A percentile compares a stretch with the other conserved stretches of the same genome.
These are phyloP conservation scores for Spongilla lacustris DNA, from an alignment of 37 sponge, comb jelly and placozoan species.

Conservation along the genomic window DNA sequence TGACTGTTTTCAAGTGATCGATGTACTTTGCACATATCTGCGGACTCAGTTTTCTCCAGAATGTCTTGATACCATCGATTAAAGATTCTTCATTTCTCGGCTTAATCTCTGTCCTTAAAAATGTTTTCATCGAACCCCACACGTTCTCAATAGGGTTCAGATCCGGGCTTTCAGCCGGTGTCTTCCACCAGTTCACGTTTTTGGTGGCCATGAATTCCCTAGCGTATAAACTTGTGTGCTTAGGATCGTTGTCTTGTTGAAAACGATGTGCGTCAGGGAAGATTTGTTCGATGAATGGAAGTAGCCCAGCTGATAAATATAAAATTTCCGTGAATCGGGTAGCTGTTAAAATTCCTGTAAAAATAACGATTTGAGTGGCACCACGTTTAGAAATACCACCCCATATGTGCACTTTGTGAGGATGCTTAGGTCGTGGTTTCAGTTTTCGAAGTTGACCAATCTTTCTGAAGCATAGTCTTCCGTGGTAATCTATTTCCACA, in stretches of 20 bases:
- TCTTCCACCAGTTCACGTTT: conserved; percentile 8
- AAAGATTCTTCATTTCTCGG: not conserved
- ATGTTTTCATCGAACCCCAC: conserved; percentile 18
- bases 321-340: not conserved
- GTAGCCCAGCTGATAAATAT: not conserved
- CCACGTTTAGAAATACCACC: too few relatives aligned
- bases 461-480: too few relatives aligned
- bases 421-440: too few relatives aligned
- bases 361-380: not conserved
- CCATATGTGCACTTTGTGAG: too few relatives aligned
- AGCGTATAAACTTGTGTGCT: conserved; percentile 3
- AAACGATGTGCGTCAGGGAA: conserved; percentile 11
- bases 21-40: conserved; percentile 17
- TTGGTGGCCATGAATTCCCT: not conserved
- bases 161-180: conserved; percentile 11
- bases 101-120: not conserved
- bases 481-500: too few relatives aligned
- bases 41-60: conserved; percentile 16
- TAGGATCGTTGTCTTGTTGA: conserved; percentile 27
- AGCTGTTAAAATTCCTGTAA: not conserved
- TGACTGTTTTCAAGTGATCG: conserved; percentile 6
- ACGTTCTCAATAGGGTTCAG: conserved; percentile 13
- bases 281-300: not conserved
- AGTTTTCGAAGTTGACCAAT: too few relatives aligned
- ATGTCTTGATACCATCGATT: conserved; percentile 15